A percentile compares a stretch with the other conserved stretches of the same genome.
Evolutionary conservation across 2,888 invertebrate genomes (phyloP).

Genomic region (Leistus spinibarbis): DNA sequence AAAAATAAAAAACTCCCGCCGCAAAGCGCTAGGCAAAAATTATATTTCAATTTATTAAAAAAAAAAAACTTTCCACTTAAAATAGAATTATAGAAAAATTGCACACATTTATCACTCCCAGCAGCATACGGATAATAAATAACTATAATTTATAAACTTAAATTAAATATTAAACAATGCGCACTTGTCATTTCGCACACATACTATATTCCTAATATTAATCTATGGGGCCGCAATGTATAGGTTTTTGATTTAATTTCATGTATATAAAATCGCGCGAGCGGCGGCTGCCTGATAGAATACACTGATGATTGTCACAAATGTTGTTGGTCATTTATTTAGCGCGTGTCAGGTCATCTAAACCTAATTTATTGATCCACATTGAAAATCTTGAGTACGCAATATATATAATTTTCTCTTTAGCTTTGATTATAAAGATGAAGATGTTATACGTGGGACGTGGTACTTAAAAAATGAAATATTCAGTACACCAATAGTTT

Average conservation of each 20-base stretch:
- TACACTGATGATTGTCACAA: constrained; percentile 30
- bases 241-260: constrained; percentile 25
- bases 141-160: constrained; percentile 22
- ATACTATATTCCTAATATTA: constrained; percentile 17
- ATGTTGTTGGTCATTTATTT: constrained; percentile 29
- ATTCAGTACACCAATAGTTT: not conserved
- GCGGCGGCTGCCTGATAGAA: constrained; percentile 24
- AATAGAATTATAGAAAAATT: constrained; percentile 3
- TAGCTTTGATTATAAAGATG: constrained; percentile 8
- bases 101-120: constrained; percentile 11
- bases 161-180: constrained; percentile 31
- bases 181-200: constrained; percentile 23
- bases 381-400: constrained; percentile 19
- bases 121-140: constrained; percentile 11
- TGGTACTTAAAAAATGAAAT: constrained; percentile 1
- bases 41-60: not conserved
- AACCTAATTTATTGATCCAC: constrained; percentile 17
- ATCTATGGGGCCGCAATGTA: not conserved
- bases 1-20: not conserved
- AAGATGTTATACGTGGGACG: constrained; percentile 26
- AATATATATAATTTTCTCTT: constrained; percentile 33
- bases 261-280: constrained; percentile 23
- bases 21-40: not conserved
- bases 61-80: not conserved
- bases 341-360: not conserved